Evolutionary conservation across 2,888 invertebrate species (phyloP).

Genomic region (Eretmocerus hayati): DNA sequence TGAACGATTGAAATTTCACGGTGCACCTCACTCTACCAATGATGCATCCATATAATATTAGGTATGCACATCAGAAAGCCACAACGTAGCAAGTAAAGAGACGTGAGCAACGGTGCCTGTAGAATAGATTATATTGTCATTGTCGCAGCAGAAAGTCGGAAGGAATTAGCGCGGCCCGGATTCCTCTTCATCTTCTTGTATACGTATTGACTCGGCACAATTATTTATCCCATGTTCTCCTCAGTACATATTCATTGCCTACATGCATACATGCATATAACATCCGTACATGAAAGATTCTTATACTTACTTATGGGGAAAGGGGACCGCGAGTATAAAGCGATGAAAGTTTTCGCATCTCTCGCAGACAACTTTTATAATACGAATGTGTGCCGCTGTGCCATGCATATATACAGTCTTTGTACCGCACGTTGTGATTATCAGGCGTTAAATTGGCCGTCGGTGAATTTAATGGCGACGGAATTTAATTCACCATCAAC

Average conservation of each 20-base stretch:
- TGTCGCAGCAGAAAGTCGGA: slow-evolving; percentile 11
- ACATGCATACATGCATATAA: not conserved
- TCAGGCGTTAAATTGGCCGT: slow-evolving; percentile 11
- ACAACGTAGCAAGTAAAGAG: too few relatives aligned
- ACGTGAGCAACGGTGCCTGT: too few relatives aligned
- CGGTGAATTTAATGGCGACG: not conserved
- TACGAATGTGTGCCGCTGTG: slow-evolving; percentile 1
- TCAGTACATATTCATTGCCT: not conserved
- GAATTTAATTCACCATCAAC: not conserved
- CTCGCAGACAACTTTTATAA: too few relatives aligned
- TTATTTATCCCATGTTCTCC: not conserved
- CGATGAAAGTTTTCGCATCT: slow-evolving; percentile 15
- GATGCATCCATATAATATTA: too few relatives aligned
- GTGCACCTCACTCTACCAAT: too few relatives aligned
- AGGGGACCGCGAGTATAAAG: not conserved
- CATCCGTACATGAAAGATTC: too few relatives aligned
- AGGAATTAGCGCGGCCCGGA: slow-evolving; percentile 19
- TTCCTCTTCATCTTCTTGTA: slow-evolving; percentile 7
- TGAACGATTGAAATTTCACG: too few relatives aligned
- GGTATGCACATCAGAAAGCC: too few relatives aligned
- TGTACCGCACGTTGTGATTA: too few relatives aligned
- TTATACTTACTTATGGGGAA: too few relatives aligned
- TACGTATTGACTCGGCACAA: not conserved
- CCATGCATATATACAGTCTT: too few relatives aligned
- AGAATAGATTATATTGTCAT: slow-evolving; percentile 22